Percentiles rank a stretch among this genome's conserved stretches.
Evolutionary conservation across 2,797 vertebrate species (phyloP).

Genomic region (Acridotheres tristis): DNA sequence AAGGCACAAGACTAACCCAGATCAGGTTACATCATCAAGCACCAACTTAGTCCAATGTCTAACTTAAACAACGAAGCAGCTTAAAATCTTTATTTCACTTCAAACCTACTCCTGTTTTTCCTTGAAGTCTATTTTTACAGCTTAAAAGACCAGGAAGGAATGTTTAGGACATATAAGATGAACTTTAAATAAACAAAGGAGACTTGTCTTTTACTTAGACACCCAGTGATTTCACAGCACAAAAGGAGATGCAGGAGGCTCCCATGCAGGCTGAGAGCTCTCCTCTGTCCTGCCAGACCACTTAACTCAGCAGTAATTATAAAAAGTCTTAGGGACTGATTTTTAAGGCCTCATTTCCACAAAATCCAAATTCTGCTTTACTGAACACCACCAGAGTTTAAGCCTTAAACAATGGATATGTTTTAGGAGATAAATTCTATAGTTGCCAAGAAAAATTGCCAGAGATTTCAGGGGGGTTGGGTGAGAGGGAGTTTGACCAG

Average conservation of each 20-base stretch:
- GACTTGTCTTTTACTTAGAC: background rate
- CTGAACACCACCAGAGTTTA: accelerated
- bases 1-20: background rate
- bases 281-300: background rate
- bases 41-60: background rate
- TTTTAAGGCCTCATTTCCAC: background rate
- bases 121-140: background rate
- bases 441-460: background rate
- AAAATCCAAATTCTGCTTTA: background rate
- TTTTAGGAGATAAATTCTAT: background rate
- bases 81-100: background rate
- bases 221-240: background rate
- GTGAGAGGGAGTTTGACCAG: background rate
- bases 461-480: background rate
- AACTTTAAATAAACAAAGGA: background rate
- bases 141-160: background rate
- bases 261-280: background rate
- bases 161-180: background rate
- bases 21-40: background rate
- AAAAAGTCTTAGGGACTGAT: background rate
- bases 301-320: background rate
- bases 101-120: background rate
- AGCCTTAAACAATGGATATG: background rate
- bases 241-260: background rate
- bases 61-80: background rate